These are phyloP conservation scores for Campoplex capitator DNA, from an alignment of 2,888 invertebrate genomes.

Conservation along the genomic window DNA sequence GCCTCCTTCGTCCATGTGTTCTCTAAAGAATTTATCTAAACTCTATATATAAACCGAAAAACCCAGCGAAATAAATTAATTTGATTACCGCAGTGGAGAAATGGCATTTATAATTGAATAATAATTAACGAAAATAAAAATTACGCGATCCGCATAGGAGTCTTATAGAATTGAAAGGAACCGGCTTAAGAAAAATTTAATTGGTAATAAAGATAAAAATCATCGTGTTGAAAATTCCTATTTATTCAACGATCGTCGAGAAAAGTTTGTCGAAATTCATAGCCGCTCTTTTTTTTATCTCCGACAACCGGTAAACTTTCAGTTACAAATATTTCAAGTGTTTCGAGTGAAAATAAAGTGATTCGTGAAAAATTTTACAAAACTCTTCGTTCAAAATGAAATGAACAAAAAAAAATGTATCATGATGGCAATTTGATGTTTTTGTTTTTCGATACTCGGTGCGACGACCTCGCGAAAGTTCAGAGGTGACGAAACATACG, in stretches of 20 bases:
- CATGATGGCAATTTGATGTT: neutral
- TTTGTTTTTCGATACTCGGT: neutral
- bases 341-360: neutral
- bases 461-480: neutral
- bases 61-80: neutral
- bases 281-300: neutral
- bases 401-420: neutral
- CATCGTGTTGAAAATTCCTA: neutral
- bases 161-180: neutral
- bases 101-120: neutral
- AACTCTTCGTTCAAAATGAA: neutral
- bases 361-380: neutral
- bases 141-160: neutral
- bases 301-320: neutral
- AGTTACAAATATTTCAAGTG: neutral
- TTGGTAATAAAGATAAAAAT: neutral
- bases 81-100: neutral
- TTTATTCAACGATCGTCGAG: neutral
- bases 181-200: neutral
- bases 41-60: neutral
- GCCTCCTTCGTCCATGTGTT: conserved; percentile 60
- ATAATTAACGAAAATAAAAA: neutral
- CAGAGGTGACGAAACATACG: neutral
- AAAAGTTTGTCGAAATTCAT: neutral
- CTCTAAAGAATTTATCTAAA: neutral